A percentile compares a stretch with the other conserved stretches of the same genome.
These are phyloP conservation scores for Rhabditoides inermis DNA, from an alignment of 2,888 invertebrate genomes.

Conservation along the genomic window DNA sequence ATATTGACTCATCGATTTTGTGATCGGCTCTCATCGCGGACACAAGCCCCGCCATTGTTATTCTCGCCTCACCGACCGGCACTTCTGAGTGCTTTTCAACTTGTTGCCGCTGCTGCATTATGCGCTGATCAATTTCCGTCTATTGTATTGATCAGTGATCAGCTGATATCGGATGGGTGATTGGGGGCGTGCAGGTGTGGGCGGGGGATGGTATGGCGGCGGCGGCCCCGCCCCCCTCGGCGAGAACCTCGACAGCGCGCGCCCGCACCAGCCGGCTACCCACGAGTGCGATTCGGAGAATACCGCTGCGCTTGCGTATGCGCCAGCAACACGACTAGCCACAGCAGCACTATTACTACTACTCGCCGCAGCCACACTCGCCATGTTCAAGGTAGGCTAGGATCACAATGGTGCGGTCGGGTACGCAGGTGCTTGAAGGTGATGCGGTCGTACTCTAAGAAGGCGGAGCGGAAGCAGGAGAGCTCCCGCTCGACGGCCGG, in stretches of 20 bases:
- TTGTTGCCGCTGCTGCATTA: no score
- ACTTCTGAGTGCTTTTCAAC: no score
- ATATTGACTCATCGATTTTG: no score
- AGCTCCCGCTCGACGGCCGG: constrained; percentile 22
- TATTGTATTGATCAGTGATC: no score
- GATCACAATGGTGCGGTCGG: no score
- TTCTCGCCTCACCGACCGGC: no score
- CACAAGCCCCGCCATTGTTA: no score
- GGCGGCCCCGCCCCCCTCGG: constrained; percentile 2
- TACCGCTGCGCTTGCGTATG: constrained; percentile 32
- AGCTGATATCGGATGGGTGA: no score
- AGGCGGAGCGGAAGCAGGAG: constrained; percentile 48
- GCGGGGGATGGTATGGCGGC: not conserved
- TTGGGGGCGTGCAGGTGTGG: not conserved
- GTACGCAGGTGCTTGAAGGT: no score
- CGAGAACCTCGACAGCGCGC: constrained; percentile 2
- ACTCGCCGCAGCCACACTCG: constrained; percentile 8
- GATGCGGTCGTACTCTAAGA: constrained; percentile 62
- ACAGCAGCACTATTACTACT: constrained; percentile 30
- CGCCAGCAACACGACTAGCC: constrained; percentile 33
- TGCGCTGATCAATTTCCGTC: no score
- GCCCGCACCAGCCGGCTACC: constrained; percentile 9
- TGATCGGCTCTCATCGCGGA: no score
- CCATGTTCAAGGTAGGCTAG: constrained; percentile 63
- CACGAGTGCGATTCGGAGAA: constrained; percentile 27